Base-by-base conservation (phyloP, 2,113 vertebrate genomes). In the Centropristis striata region DNA sequence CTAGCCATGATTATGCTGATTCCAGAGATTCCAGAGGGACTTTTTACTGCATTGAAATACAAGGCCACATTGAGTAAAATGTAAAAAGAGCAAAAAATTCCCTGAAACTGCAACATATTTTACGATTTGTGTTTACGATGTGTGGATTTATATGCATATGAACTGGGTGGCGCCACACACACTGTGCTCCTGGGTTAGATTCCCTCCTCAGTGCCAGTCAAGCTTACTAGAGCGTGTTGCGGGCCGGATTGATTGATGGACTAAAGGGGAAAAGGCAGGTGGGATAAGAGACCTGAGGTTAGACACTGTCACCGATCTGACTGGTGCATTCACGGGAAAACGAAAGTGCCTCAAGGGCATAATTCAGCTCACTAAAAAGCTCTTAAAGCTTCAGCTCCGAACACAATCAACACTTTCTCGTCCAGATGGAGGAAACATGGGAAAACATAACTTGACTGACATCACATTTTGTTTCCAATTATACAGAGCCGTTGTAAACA, bases 191-290 rank as follows among this genome's bases (percentile, higher is more conserved):
- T 25, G 81, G 55, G 64, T 66, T 21, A 28, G 42, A 64, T 18
- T 78, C 58, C 70, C 81, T 88, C 58, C 80, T 75, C 53, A 67
- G 73, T 88, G 86, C 86, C 92, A 91, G 68, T 92, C 92, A 90
- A 66, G 80, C 81, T 91, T 83, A 91, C 65, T 51, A 53, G 77
- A 85, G 89, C 81, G 42, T 53, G 83, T 63, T 14, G 72, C n/a
- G 4, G 80, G 74, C 66, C 4, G 60, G 57, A 68, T 32, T 91
- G 90, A 93, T 83, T 84, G 92, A 91, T 64, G 76, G 88, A 68
- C 53, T 21, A 25, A 71, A 80, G 64, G 71, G 49, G 69, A 18
- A 54, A 46, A 80, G 28, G 67, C 36, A 58, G 82, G 80, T 4
- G 54, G 75, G 75, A 70, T 51, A n/a, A 60, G 71, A 61, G 63